phyloP scores from a whole-genome alignment of 2,888 invertebrate species.

The Branchellion lobata region DNA sequence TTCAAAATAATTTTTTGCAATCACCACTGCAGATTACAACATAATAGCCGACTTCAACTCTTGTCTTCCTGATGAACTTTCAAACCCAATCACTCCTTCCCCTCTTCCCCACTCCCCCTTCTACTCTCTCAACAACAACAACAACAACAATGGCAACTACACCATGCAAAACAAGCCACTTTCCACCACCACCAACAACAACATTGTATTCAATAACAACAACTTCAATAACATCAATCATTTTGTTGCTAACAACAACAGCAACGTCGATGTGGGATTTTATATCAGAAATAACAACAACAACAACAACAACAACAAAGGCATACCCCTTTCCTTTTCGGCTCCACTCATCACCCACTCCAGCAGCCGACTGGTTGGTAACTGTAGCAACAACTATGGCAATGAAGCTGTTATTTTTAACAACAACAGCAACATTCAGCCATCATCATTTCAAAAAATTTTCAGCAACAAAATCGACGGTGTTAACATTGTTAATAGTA shows the following conservation, averaged over 20 bases:
- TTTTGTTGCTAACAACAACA: constrained; percentile 1
- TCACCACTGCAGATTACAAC: background rate
- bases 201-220: background rate
- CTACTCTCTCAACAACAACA: constrained; percentile 5
- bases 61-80: constrained; percentile 3
- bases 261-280: background rate
- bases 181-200: background rate
- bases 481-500: background rate
- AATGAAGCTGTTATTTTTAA: too few relatives aligned
- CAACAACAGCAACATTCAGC: too few relatives aligned
- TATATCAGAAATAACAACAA: too few relatives aligned
- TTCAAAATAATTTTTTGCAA: too few relatives aligned
- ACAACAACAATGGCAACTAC: background rate
- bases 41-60: background rate
- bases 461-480: background rate
- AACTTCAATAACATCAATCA: background rate
- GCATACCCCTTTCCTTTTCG: too few relatives aligned
- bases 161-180: background rate
- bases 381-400: background rate
- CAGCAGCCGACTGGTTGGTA: background rate
- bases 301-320: too few relatives aligned
- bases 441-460: background rate
- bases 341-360: too few relatives aligned
- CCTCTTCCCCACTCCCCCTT: background rate
- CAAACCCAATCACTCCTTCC: background rate